These are phyloP conservation scores for Luscinia megarhynchos DNA, from an alignment of 2,797 vertebrate genomes.

Conservation along the genomic window DNA sequence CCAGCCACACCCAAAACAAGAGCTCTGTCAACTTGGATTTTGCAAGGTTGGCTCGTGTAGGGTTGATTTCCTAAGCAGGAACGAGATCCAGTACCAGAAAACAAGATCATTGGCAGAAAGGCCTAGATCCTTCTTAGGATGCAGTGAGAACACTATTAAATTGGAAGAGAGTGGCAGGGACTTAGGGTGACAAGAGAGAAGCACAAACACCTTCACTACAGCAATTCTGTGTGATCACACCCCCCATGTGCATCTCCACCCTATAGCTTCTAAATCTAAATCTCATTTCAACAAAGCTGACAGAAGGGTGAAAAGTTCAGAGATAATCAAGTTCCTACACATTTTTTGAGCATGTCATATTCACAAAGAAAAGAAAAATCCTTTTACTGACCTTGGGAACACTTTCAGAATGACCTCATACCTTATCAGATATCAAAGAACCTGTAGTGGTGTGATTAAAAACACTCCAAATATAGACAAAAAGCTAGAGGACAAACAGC, in stretches of 20 bases:
- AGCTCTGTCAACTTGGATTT: not conserved
- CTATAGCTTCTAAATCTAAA: not conserved
- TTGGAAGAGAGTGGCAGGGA: not conserved
- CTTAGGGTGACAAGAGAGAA: not conserved
- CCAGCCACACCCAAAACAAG: not conserved
- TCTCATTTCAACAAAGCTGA: not conserved
- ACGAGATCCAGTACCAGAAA: not conserved
- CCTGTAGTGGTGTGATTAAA: not conserved
- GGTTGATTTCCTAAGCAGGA: not conserved
- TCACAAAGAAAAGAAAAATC: not conserved
- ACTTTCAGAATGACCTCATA: not conserved
- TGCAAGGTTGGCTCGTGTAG: not conserved
- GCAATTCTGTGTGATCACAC: not conserved
- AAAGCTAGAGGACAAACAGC: not conserved
- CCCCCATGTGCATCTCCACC: not conserved
- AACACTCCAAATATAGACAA: not conserved
- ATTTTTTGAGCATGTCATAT: not conserved
- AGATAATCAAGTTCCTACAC: not conserved
- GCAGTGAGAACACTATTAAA: not conserved
- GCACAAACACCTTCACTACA: not conserved
- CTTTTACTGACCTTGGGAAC: not conserved
- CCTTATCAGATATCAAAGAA: not conserved
- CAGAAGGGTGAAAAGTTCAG: not conserved
- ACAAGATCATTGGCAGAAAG: not conserved
- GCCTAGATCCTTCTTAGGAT: not conserved